Percentiles rank a stretch among this genome's conserved stretches.
Evolutionary conservation across 1,140 invertebrate species (phyloP).

Genomic region (Tenebrio molitor): DNA sequence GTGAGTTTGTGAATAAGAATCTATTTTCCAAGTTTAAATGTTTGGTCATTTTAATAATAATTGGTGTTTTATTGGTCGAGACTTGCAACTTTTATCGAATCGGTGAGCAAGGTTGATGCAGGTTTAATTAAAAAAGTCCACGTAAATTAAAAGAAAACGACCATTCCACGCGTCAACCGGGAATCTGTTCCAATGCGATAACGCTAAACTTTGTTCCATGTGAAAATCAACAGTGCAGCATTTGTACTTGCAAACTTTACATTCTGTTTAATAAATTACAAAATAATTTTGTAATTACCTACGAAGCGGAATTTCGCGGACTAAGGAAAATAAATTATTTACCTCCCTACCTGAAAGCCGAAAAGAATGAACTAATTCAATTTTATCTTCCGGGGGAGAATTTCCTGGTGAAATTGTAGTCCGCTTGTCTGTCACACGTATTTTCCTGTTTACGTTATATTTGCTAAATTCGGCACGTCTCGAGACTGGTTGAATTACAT

Average conservation of each 20-base stretch:
- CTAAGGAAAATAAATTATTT: constrained; percentile 1
- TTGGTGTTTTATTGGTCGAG: too few species aligned
- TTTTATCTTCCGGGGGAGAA: neutral
- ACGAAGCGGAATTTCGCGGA: neutral
- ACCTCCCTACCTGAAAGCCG: neutral
- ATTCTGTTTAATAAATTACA: neutral
- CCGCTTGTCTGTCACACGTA: constrained; percentile 13
- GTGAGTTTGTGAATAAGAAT: too few species aligned
- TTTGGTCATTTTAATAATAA: too few species aligned
- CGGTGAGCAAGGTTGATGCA: neutral
- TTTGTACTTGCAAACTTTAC: neutral
- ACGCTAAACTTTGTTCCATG: neutral
- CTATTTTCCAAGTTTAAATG: too few species aligned
- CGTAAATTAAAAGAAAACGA: constrained; percentile 10
- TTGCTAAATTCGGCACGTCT: constrained; percentile 35
- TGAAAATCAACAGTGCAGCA: constrained; percentile 1
- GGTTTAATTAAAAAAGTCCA: neutral
- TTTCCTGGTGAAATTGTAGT: neutral
- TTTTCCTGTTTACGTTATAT: constrained; percentile 27
- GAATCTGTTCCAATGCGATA: neutral
- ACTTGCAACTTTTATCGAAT: neutral
- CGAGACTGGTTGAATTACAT: constrained; percentile 18
- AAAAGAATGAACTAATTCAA: constrained; percentile 8
- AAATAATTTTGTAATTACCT: neutral
- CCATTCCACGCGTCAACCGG: neutral